Conservation (phyloP, 1,140 invertebrate genomes). For the Tyrophagus putrescentiae region DNA sequence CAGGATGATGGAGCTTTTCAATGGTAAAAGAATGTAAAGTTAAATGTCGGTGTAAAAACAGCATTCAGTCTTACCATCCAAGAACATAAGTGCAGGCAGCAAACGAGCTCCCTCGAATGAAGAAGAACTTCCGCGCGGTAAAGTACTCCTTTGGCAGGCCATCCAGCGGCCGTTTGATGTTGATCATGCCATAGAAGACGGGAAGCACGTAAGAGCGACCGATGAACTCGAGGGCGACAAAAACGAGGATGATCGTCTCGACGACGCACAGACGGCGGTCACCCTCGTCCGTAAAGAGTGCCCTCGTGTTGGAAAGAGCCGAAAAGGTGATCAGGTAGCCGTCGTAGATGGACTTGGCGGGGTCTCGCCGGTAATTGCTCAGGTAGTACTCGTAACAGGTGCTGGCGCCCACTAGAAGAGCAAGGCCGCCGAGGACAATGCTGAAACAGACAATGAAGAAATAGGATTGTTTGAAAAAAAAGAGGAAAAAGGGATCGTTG, state of each 20-base stretch:
- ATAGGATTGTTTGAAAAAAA: background rate
- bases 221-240: constrained; percentile 8
- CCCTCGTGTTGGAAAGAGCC: constrained; percentile 8
- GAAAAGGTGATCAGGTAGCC: constrained; percentile 11
- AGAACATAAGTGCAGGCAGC: background rate
- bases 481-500: background rate
- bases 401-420: background rate
- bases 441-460: background rate
- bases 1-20: constrained; percentile 1
- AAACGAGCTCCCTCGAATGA: constrained; percentile 10
- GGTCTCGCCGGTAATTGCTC: background rate
- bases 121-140: constrained; percentile 17
- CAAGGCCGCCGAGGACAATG: background rate
- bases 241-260: constrained; percentile 1
- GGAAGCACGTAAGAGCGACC: constrained; percentile 16
- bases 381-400: constrained; percentile 8
- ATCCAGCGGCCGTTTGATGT: constrained; percentile 1
- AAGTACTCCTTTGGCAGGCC: constrained; percentile 18
- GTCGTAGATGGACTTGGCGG: background rate
- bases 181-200: constrained; percentile 12
- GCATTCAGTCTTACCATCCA: background rate
- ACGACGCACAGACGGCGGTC: background rate
- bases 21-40: too few relatives aligned
- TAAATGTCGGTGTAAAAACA: background rate
- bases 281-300: background rate